These are phyloP conservation scores for Actinia equina DNA, from an alignment of 64 coral and sea anemone genomes.

Conservation along the genomic window DNA sequence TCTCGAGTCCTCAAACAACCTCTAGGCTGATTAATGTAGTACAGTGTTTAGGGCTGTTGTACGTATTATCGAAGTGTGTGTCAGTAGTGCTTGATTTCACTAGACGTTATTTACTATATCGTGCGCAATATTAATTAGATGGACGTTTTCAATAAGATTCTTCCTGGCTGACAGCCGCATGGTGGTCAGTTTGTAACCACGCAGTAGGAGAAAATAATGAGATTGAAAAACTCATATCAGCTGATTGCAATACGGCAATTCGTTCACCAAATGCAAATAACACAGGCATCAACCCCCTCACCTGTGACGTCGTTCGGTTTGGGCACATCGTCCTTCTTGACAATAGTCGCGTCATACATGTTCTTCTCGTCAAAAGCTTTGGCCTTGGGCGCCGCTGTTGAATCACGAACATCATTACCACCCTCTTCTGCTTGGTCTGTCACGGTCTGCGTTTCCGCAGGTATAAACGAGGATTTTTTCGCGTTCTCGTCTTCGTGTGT, in stretches of 20 bases:
- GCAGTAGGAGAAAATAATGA: too few species aligned
- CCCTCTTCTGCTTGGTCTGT: conserved; percentile 62
- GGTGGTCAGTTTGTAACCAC: too few species aligned
- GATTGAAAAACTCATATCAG: too few species aligned
- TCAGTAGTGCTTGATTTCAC: neutral
- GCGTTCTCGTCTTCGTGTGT: conserved; percentile 9
- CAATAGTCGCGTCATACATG: conserved; percentile 87
- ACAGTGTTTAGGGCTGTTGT: neutral
- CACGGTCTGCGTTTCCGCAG: conserved; percentile 44
- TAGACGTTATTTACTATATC: too few species aligned
- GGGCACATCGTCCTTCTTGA: conserved; percentile 87
- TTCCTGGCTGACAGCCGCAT: too few species aligned
- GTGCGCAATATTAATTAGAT: too few species aligned
- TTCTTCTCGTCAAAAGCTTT: conserved; percentile 53
- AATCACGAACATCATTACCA: conserved; percentile 65
- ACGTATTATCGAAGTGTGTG: neutral
- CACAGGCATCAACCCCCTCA: neutral
- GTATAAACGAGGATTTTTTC: conserved; percentile 61
- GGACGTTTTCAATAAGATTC: too few species aligned
- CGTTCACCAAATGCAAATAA: neutral
- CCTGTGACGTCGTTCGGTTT: conserved; percentile 27
- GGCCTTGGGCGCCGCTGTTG: conserved; percentile 22
- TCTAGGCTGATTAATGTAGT: too few species aligned
- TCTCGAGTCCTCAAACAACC: too few species aligned
- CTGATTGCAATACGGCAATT: too few species aligned